Evolutionary conservation across 2,113 vertebrate genomes (phyloP).

Genomic region (Vulpes ferrilata): DNA sequence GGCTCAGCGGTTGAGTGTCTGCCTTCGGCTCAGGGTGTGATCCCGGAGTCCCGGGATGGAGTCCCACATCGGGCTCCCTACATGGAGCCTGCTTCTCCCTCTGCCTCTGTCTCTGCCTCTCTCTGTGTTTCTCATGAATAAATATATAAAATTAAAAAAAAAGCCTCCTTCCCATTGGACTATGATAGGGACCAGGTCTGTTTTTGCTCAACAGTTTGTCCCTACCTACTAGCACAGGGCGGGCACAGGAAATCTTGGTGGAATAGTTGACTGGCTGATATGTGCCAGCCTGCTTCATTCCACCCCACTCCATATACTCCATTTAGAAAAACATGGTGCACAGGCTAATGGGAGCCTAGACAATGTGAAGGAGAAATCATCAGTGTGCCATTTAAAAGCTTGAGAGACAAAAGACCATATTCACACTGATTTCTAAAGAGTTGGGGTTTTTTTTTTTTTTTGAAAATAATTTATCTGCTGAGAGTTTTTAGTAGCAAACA

Average conservation of each 20-base stretch:
- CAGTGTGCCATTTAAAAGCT: not conserved
- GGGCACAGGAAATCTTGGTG: not conserved
- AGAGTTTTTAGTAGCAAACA: not conserved
- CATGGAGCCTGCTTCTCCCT: no score
- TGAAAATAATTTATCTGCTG: constrained; percentile 56
- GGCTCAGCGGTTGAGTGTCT: no score
- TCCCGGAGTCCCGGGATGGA: no score
- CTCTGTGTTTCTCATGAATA: no score
- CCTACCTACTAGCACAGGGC: not conserved
- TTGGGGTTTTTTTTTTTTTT: not conserved
- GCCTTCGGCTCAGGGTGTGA: no score
- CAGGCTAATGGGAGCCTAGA: not conserved
- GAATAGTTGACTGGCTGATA: not conserved
- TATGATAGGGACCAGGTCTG: not conserved
- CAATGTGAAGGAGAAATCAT: not conserved
- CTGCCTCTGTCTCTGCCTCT: no score
- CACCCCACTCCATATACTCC: rapidly evolving
- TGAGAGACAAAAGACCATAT: not conserved
- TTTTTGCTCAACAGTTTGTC: not conserved
- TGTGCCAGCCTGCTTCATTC: rapidly evolving
- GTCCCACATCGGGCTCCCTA: no score
- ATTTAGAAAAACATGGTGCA: not conserved
- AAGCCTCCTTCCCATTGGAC: not conserved
- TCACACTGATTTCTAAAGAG: constrained; percentile 19
- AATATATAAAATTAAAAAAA: no score